These are phyloP conservation scores for Myiotriccus ornatus DNA, from an alignment of 2,797 vertebrate genomes.

Conservation along the genomic window DNA sequence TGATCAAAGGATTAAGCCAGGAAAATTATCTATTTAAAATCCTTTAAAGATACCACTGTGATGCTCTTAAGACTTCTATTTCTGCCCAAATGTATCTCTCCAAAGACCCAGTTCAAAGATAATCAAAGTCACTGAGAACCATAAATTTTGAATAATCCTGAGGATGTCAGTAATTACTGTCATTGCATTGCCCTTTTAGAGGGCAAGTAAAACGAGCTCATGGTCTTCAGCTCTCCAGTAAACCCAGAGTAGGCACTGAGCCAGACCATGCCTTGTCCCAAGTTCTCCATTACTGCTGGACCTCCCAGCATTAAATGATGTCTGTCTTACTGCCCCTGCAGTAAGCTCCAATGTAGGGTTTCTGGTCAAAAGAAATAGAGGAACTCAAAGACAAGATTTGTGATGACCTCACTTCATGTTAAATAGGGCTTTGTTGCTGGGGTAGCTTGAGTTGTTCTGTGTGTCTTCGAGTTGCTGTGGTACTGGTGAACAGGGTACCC, in stretches of 20 bases:
- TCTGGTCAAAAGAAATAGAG: neutral
- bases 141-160: neutral
- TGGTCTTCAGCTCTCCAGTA: neutral
- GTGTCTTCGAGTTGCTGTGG: neutral
- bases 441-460: accelerated
- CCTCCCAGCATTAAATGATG: neutral
- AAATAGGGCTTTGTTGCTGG: neutral
- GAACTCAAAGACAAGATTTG: neutral
- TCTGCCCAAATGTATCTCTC: neutral
- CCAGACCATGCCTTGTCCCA: neutral
- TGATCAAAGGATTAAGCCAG: conserved; percentile 7
- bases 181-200: neutral
- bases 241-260: neutral
- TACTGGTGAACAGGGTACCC: accelerated
- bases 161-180: neutral
- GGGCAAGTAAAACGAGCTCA: neutral
- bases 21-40: conserved; percentile 17
- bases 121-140: neutral
- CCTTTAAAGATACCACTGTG: neutral
- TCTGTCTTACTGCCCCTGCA: neutral
- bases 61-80: neutral
- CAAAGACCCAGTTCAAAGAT: neutral
- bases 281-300: neutral
- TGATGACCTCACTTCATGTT: neutral
- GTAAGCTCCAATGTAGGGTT: neutral